phyloP scores from a whole-genome alignment of 2,113 vertebrate genomes.

The Corythoichthys haematopterus region DNA sequence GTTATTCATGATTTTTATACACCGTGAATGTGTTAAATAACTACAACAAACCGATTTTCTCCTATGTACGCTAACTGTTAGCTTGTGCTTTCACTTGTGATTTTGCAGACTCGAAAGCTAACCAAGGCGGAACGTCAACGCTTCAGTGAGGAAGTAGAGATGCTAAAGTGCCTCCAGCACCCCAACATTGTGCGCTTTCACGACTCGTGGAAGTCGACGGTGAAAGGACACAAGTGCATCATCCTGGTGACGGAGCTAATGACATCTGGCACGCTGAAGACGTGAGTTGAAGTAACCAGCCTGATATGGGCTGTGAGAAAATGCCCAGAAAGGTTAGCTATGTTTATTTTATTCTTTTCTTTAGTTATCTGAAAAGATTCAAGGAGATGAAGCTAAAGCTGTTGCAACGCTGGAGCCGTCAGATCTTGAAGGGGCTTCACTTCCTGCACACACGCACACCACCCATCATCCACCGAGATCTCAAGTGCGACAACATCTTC shows the following conservation, averaged over 20 bases:
- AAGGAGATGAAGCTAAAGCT: constrained; percentile 97
- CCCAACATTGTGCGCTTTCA: constrained; percentile 98
- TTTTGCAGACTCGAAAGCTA: constrained; percentile 84
- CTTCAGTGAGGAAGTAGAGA: constrained; percentile 97
- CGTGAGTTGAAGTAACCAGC: constrained; percentile 72
- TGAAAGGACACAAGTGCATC: constrained; percentile 93
- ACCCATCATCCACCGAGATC: constrained; percentile 94
- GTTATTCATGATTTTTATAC: too few relatives aligned
- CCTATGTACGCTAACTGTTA: not conserved
- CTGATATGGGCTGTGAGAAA: not conserved
- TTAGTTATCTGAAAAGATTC: constrained; percentile 91
- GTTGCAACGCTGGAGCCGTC: constrained; percentile 94
- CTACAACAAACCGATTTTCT: not conserved
- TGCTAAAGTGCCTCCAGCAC: constrained; percentile 96
- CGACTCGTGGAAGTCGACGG: constrained; percentile 91
- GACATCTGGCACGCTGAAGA: constrained; percentile 97
- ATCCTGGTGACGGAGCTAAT: constrained; percentile 95
- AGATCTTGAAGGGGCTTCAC: constrained; percentile 93
- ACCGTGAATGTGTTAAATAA: too few relatives aligned
- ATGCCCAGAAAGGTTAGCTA: too few relatives aligned
- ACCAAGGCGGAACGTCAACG: constrained; percentile 88
- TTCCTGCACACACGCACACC: constrained; percentile 93
- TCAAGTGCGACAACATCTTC: constrained; percentile 99
- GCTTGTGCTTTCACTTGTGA: not conserved
- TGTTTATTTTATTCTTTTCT: not conserved